phyloP scores from a whole-genome alignment of 2,888 invertebrate genomes.

The Agrochola lychnidis region DNA sequence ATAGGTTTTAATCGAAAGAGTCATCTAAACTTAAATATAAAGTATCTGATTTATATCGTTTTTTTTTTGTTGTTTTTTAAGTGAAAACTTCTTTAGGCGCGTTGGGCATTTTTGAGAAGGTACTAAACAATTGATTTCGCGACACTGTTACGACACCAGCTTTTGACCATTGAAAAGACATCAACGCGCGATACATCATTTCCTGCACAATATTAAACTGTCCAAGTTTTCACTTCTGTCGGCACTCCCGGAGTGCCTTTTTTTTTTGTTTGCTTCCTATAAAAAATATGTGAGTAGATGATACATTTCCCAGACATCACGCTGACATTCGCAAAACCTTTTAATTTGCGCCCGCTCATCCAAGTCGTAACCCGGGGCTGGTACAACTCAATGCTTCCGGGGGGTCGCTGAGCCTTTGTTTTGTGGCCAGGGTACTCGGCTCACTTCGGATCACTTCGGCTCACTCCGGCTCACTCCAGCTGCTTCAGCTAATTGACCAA shows the following conservation, averaged over 20 bases:
- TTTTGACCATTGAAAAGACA: no score
- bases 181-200: no score
- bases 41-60: no score
- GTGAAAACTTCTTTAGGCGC: no score
- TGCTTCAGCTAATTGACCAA: constrained; percentile 62
- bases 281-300: neutral
- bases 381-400: constrained; percentile 78
- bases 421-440: constrained; percentile 65
- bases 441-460: constrained; percentile 31
- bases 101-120: no score
- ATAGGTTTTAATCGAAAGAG: neutral
- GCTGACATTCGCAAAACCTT: constrained; percentile 4
- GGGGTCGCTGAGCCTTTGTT: constrained; percentile 77
- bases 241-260: no score
- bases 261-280: neutral
- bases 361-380: constrained; percentile 62
- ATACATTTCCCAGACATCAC: neutral
- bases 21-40: neutral
- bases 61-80: neutral
- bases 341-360: constrained; percentile 55
- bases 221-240: no score
- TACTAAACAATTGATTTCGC: no score
- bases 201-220: no score
- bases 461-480: constrained; percentile 36
- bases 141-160: no score